These are phyloP conservation scores for Eurois occulta DNA, from an alignment of 2,888 invertebrate species.

Conservation along the genomic window DNA sequence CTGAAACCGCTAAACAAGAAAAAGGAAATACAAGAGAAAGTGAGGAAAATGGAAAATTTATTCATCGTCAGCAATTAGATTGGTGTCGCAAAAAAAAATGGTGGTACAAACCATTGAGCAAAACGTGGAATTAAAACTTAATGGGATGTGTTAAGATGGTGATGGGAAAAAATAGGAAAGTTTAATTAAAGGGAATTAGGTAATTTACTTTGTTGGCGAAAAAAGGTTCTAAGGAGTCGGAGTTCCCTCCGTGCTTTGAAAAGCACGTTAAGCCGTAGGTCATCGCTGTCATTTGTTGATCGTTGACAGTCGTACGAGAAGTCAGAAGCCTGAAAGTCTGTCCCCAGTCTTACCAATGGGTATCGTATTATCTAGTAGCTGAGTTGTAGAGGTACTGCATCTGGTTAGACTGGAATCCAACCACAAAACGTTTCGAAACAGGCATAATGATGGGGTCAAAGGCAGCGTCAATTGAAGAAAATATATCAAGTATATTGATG, in stretches of 20 bases:
- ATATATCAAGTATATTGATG: conserved; percentile 1
- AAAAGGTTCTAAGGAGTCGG: neutral
- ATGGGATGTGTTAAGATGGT: conserved; percentile 65
- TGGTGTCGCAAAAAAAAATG: conserved; percentile 67
- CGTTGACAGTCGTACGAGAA: neutral
- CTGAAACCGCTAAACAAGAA: conserved; percentile 66
- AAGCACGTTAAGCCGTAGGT: neutral
- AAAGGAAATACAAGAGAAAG: conserved; percentile 68
- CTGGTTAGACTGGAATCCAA: neutral
- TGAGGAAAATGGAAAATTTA: conserved; percentile 78
- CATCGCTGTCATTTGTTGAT: neutral
- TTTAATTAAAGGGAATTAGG: conserved; percentile 53
- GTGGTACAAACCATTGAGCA: conserved; percentile 70
- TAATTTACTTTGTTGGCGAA: conserved; percentile 35
- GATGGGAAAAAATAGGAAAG: conserved; percentile 43
- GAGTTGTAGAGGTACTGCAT: neutral
- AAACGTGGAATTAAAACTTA: conserved; percentile 74
- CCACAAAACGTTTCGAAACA: neutral
- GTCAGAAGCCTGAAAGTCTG: neutral
- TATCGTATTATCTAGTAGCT: neutral
- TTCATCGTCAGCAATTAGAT: conserved; percentile 77
- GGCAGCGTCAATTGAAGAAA: neutral
- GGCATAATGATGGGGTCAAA: neutral
- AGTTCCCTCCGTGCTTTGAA: neutral
- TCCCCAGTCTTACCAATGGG: neutral